Percentiles rank a stretch among this genome's conserved stretches.
phyloP scores from a whole-genome alignment of 2,888 invertebrate genomes.

The Gymnosoma rotundatum region DNA sequence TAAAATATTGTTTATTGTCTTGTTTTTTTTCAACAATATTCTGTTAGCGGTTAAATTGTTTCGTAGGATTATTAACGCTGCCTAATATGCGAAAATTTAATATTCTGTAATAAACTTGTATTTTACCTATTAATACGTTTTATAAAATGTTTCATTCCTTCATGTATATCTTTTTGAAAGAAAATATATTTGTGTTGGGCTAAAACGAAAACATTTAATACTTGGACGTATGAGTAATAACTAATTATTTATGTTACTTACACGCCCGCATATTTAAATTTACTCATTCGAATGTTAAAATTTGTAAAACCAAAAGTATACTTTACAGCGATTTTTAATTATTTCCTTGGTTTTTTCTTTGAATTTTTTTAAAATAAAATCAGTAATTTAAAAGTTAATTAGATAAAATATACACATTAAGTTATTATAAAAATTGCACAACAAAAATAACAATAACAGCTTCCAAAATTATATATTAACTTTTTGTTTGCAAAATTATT shows the following conservation, averaged over 20 bases:
- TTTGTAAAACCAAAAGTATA: not conserved
- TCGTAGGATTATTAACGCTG: not conserved
- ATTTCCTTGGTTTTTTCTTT: not conserved
- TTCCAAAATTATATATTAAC: slow-evolving; percentile 52
- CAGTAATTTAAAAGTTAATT: slow-evolving; percentile 50
- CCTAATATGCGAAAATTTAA: too few species aligned
- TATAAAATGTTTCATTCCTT: too few species aligned
- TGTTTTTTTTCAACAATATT: too few species aligned
- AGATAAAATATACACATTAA: slow-evolving; percentile 38
- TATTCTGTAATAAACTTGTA: too few species aligned
- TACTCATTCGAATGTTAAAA: not conserved
- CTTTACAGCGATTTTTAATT: not conserved
- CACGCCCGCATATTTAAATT: not conserved
- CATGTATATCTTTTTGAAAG: too few species aligned
- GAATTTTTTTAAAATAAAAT: not conserved
- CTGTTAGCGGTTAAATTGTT: too few species aligned
- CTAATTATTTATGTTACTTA: not conserved
- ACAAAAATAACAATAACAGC: not conserved
- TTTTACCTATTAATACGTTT: too few species aligned
- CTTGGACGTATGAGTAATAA: not conserved
- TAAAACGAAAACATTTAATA: too few species aligned
- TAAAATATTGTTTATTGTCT: too few species aligned
- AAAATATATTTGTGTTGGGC: too few species aligned
- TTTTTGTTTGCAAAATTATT: slow-evolving; percentile 39
- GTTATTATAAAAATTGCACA: slow-evolving; percentile 19